Conservation (phyloP, 2,797 vertebrate species). For the Periparus ater region DNA sequence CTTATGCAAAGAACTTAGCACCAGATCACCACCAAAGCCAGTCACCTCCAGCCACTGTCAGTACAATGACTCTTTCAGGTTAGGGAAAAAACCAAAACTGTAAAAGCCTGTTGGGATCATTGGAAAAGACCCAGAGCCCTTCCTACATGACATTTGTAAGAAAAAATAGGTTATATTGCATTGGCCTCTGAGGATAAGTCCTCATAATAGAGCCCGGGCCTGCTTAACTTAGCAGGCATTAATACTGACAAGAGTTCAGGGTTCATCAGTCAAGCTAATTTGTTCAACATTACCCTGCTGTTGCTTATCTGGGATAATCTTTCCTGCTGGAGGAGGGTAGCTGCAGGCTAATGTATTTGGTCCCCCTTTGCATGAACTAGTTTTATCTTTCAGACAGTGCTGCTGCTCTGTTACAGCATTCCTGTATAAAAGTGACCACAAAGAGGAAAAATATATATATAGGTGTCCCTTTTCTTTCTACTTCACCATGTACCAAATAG, state of each 20-base stretch:
- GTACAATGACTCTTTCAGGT: neutral
- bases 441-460: neutral
- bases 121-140: neutral
- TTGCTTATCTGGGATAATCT: slow-evolving; percentile 58
- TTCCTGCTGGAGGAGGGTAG: slow-evolving; percentile 6
- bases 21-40: neutral
- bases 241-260: slow-evolving; percentile 45
- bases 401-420: neutral
- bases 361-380: neutral
- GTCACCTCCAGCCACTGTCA: neutral
- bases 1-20: neutral
- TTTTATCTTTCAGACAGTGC: neutral
- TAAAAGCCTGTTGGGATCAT: neutral
- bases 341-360: neutral
- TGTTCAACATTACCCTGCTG: slow-evolving; percentile 48
- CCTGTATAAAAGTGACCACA: neutral
- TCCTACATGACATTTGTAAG: neutral
- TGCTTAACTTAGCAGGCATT: slow-evolving; percentile 53
- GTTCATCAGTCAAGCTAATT: slow-evolving; percentile 61
- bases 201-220: neutral
- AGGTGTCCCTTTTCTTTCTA: neutral
- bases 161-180: slow-evolving; percentile 29
- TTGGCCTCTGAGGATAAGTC: slow-evolving; percentile 27
- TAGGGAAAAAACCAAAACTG: neutral
- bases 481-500: neutral